phyloP scores from a whole-genome alignment of 2,888 invertebrate species.

The Dryocosmus kuriphilus region DNA sequence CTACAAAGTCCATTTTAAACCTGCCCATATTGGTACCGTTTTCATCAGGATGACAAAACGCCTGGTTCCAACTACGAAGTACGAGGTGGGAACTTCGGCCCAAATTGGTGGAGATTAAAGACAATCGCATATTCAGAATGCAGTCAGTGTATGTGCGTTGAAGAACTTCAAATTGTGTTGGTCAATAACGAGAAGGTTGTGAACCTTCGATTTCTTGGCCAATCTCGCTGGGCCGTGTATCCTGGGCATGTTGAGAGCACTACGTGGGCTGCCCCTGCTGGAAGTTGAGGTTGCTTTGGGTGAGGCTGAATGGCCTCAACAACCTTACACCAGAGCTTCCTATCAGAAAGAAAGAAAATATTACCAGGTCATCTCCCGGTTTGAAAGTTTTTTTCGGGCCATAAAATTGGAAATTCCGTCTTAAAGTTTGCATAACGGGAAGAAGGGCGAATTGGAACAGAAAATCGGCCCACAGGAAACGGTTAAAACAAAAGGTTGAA shows the following conservation, averaged over 20 bases:
- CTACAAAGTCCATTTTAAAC: conserved; percentile 72
- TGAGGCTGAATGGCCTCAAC: conserved; percentile 86
- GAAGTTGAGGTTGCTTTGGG: conserved; percentile 85
- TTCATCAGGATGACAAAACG: conserved; percentile 95
- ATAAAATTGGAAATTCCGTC: background rate
- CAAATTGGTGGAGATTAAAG: conserved; percentile 92
- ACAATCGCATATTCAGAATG: conserved; percentile 94
- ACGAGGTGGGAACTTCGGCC: conserved; percentile 94
- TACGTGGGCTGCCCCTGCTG: conserved; percentile 79
- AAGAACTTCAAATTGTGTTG: conserved; percentile 98
- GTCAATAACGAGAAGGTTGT: conserved; percentile 94
- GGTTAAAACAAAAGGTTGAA: too few species aligned
- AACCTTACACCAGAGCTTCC: conserved; percentile 83
- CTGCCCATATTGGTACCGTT: conserved; percentile 96
- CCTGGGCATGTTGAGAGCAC: conserved; percentile 75
- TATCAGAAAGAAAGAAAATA: background rate
- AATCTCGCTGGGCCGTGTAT: conserved; percentile 78
- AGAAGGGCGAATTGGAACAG: too few species aligned
- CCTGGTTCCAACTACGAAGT: conserved; percentile 97
- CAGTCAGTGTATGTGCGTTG: conserved; percentile 96
- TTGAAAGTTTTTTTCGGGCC: background rate
- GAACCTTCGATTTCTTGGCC: conserved; percentile 94
- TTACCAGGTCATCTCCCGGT: too few species aligned
- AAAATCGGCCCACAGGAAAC: too few species aligned
- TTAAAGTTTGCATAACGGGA: too few species aligned